Conservation (phyloP, 2,888 invertebrate genomes). For the Torymus texanus region DNA sequence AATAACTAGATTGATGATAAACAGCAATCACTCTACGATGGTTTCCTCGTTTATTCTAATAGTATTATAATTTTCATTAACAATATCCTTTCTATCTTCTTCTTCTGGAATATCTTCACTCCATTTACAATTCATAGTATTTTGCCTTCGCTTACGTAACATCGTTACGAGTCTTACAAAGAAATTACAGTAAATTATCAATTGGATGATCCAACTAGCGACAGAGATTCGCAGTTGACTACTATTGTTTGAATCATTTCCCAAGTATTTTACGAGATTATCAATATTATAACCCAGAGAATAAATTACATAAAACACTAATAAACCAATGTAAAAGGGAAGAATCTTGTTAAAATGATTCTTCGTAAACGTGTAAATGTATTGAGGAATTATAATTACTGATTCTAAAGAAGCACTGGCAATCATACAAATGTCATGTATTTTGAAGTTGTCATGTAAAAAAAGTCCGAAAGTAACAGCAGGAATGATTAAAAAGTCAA, state of each 20-base stretch:
- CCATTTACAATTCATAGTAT: neutral
- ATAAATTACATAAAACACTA: neutral
- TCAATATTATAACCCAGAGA: neutral
- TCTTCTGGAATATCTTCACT: too few relatives aligned
- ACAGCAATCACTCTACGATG: too few relatives aligned
- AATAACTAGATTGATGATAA: too few relatives aligned
- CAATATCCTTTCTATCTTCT: too few relatives aligned
- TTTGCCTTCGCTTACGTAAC: neutral
- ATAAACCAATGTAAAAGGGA: neutral
- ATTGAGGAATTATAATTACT: too few relatives aligned
- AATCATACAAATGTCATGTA: neutral
- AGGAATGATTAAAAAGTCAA: slow-evolving; percentile 1
- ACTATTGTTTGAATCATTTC: neutral
- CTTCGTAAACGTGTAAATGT: too few relatives aligned
- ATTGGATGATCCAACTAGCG: neutral
- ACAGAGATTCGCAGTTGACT: neutral
- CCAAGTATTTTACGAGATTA: neutral
- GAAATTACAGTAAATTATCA: neutral
- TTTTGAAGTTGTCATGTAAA: neutral
- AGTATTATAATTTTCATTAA: too few relatives aligned
- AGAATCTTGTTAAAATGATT: neutral
- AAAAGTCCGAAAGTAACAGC: neutral
- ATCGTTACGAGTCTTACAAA: neutral
- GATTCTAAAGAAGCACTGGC: neutral
- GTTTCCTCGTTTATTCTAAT: too few relatives aligned